Base-by-base conservation (phyloP, 2,113 vertebrate genomes). In the Noturus placidus region DNA sequence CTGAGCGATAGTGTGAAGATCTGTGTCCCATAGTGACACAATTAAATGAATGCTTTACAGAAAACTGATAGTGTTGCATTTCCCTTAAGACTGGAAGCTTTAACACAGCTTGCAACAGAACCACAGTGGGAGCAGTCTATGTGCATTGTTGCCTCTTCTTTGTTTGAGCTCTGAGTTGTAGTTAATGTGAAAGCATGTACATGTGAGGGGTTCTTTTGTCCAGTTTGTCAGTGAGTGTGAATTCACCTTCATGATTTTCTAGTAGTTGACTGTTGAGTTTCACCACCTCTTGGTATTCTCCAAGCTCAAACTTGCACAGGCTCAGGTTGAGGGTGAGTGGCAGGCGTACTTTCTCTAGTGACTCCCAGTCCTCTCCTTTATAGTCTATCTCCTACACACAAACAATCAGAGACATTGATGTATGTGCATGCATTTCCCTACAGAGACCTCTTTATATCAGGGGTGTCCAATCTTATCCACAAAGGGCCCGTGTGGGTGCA, bases 241-340 rank as follows among this genome's bases (percentile, higher is more conserved):
- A 67, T 81, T 72, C 90, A 99, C 98, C 97, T 42, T 94, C 95
- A 88, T 98, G 96, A 67, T 92, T 96, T 86, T 95, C 95, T 25
- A 99, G 95, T 54, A 99, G 94, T 92, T 96, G 95, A 0, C 89
- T 94, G 5, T 95, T 97, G 88, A 98, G 95, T 87, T 97, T 95
- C 94, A 99, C 93, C 84, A 98, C 98, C 91, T 96, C 95, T 0
- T 96, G 95, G 92, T 96, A 95, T 56, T 97, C 95, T 2, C 95
- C 94, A 25, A 96, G 94, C 94, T 97, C 97, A 92, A 98, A 93
- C 89, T 96, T 92, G 85, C 97, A 99, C 90, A 98, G 98, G 93
- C 98, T 97, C 86, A 98, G 96, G 93, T 99, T 99, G 89, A 99
- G 96, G 42, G 94, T 93, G 81, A 99, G 93, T 0, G 98, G 97